Percentiles rank a stretch among this genome's conserved stretches.
Conservation (phyloP, 1,140 invertebrate species). For the Leptopilina clavipes region DNA sequence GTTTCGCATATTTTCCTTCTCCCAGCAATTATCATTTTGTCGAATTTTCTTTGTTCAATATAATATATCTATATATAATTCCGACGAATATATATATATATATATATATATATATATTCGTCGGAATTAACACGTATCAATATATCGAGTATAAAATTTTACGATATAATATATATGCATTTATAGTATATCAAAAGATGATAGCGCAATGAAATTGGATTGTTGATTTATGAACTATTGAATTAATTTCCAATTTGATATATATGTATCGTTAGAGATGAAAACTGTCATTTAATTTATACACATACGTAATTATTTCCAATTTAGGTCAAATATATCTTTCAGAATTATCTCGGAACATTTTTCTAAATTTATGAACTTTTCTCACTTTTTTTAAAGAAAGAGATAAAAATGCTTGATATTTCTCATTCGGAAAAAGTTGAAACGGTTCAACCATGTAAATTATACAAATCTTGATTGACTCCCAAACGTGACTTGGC, state of each 20-base stretch:
- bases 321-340: too few species aligned
- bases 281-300: not conserved
- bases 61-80: too few species aligned
- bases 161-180: too few species aligned
- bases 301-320: too few species aligned
- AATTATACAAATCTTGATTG: conserved; percentile 31
- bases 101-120: too few species aligned
- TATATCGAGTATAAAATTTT: not conserved
- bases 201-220: not conserved
- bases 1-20: conserved; percentile 30
- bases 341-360: not conserved
- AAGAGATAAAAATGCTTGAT: not conserved
- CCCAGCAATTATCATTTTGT: not conserved
- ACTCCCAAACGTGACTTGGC: not conserved
- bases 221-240: not conserved
- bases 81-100: too few species aligned
- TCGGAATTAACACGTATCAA: too few species aligned
- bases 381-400: not conserved
- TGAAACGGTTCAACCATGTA: conserved; percentile 5
- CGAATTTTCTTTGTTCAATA: too few species aligned
- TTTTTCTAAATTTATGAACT: not conserved
- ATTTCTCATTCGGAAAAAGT: not conserved
- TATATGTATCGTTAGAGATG: not conserved
- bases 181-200: not conserved
- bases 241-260: not conserved